Base-by-base conservation (phyloP, 2,888 invertebrate species). In the Pimpla rufipes region DNA sequence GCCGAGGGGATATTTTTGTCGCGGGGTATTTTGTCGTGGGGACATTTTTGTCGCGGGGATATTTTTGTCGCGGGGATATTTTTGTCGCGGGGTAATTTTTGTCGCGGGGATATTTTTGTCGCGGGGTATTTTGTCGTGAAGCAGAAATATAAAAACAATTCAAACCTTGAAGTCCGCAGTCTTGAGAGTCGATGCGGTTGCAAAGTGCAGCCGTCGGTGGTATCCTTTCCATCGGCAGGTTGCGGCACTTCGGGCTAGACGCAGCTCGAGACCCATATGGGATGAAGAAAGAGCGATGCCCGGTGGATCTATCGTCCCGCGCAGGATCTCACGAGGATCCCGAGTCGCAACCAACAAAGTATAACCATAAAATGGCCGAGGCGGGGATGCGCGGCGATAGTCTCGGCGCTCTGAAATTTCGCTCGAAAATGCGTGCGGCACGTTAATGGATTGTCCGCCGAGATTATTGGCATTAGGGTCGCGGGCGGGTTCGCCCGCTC, bases 391-490 rank as follows among this genome's bases (percentile, higher is more conserved):
- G 75, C 70, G 37, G 79, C 59, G 29, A 42, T 47, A 37, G 23
- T 35, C 16, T 52, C 1, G 29, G 29, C n/a, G n/a, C n/a, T n/a
- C n/a, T n/a, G n/a, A 52, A 78, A 68, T 62, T 68, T 37, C 50
- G 71, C 3, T 18, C 47, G 59, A 37, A 40, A 57, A 57, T 42
- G 47, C 66, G 66, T 45, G 47, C 62, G 66, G 55, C 18, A 59
- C 59, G 29, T 59, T 83, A 83, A 85, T 81, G 80, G 79, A 84
- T 84, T 79, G 81, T 67, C 59, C 57, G 70, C 23, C 11, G 80
- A 80, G 82, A 85, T 84, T 84, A 85, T 84, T 84, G 79, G 84
- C 42, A 84, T 84, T 85, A 85, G 70, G 47, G 71, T n/a, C 57
- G 29, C 5, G 5, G 29, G 29, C 57, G 35, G 57, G 29, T 57